These are phyloP conservation scores for Bombus pyrosoma DNA, from an alignment of 1,140 invertebrate genomes.

Conservation along the genomic window DNA sequence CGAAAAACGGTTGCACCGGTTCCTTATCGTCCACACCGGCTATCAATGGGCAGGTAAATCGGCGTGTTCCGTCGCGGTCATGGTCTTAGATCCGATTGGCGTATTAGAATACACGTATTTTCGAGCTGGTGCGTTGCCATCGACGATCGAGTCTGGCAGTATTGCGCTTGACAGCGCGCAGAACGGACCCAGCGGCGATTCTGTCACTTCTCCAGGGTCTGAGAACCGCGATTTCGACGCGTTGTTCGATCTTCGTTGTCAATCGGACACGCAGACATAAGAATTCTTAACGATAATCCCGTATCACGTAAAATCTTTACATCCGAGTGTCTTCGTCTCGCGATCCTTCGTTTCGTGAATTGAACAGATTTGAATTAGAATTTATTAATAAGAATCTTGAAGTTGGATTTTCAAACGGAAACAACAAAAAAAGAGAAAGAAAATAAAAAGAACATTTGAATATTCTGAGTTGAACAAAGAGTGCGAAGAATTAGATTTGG, in stretches of 20 bases:
- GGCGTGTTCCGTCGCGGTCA: constrained; percentile 24
- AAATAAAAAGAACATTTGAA: neutral
- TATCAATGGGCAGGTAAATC: constrained; percentile 43
- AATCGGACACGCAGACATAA: neutral
- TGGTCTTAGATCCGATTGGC: constrained; percentile 41
- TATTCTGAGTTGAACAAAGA: neutral
- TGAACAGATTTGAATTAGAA: neutral
- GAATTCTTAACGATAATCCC: neutral
- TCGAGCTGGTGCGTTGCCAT: constrained; percentile 50
- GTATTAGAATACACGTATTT: constrained; percentile 64
- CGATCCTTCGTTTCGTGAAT: neutral
- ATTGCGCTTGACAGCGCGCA: constrained; percentile 66
- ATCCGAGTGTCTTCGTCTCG: neutral
- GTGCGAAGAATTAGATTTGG: neutral
- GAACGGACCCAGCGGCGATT: constrained; percentile 51
- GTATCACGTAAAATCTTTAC: neutral
- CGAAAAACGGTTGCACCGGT: constrained; percentile 11
- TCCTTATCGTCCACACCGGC: neutral
- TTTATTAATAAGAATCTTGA: too few relatives aligned
- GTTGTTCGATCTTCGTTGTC: neutral
- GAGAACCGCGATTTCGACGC: neutral
- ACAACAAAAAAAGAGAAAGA: neutral
- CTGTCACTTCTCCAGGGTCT: constrained; percentile 21
- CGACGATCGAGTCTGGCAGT: constrained; percentile 62
- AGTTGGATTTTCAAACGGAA: neutral